Conservation (phyloP, 2,113 vertebrate species). For the Seriola rivoliana region DNA sequence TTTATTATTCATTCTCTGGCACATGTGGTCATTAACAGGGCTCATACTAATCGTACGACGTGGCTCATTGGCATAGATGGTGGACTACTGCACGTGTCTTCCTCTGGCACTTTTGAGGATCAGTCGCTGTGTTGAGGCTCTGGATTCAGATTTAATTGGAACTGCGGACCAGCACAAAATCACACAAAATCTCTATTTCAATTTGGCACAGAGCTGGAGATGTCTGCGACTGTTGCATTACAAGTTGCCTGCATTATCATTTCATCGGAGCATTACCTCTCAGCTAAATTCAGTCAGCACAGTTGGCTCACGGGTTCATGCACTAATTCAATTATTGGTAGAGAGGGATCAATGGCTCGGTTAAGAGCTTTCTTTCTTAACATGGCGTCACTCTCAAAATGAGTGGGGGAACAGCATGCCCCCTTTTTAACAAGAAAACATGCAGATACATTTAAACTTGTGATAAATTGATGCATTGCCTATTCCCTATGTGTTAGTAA, state of each 20-base stretch:
- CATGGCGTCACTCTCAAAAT: not conserved
- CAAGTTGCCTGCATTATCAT: slow-evolving; percentile 21
- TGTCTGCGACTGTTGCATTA: slow-evolving; percentile 16
- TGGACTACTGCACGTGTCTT: slow-evolving; percentile 32
- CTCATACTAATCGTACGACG: slow-evolving; percentile 29
- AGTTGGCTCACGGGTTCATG: slow-evolving; percentile 24
- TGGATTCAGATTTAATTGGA: slow-evolving; percentile 51
- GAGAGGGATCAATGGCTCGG: slow-evolving; percentile 1
- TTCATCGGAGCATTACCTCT: slow-evolving; percentile 26
- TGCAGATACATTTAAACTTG: not conserved
- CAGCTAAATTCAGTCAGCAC: slow-evolving; percentile 22
- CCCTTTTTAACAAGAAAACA: not conserved
- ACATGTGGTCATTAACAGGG: slow-evolving; percentile 54
- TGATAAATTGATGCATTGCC: slow-evolving; percentile 5
- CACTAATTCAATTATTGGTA: slow-evolving; percentile 48
- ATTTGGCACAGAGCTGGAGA: slow-evolving; percentile 33
- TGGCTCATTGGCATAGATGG: slow-evolving; percentile 7
- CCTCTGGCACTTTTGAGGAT: slow-evolving; percentile 38
- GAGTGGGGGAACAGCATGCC: not conserved
- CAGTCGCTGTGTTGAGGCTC: slow-evolving; percentile 23
- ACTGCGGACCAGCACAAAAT: not conserved
- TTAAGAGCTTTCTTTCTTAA: slow-evolving; percentile 15
- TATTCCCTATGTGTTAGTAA: not conserved
- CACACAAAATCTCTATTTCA: slow-evolving; percentile 37
- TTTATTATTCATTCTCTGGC: slow-evolving; percentile 58